A percentile compares a stretch with the other conserved stretches of the same genome.
Evolutionary conservation across 2,113 vertebrate genomes (phyloP).

Genomic region (Recurvirostra avosetta): DNA sequence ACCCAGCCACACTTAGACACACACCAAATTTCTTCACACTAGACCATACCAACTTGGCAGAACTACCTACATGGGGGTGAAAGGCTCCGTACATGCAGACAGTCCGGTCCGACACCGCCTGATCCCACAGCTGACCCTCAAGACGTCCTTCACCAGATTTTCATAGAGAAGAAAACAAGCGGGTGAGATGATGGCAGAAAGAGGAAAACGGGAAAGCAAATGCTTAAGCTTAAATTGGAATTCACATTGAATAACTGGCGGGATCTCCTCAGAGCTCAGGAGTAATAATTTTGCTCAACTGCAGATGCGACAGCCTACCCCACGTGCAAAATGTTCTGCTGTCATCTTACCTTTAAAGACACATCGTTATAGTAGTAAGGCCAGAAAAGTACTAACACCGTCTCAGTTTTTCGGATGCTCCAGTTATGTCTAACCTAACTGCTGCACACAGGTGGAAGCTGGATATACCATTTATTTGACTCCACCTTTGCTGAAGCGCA

Average conservation of each 20-base stretch:
- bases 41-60: background rate
- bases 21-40: background rate
- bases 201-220: background rate
- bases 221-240: background rate
- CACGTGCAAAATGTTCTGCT: background rate
- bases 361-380: background rate
- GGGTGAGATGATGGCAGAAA: background rate
- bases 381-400: background rate
- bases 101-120: background rate
- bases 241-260: background rate
- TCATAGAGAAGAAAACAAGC: background rate
- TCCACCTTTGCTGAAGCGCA: background rate
- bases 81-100: background rate
- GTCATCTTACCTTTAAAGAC: background rate
- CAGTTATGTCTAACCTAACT: background rate
- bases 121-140: background rate
- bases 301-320: background rate
- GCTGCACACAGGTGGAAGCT: background rate
- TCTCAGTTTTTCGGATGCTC: background rate
- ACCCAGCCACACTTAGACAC: background rate
- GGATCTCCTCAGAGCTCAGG: background rate
- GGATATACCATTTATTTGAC: background rate
- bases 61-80: fast-evolving
- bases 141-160: background rate
- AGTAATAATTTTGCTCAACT: background rate